phyloP scores from a whole-genome alignment of 2,888 invertebrate genomes.

The Atrina japonica region DNA sequence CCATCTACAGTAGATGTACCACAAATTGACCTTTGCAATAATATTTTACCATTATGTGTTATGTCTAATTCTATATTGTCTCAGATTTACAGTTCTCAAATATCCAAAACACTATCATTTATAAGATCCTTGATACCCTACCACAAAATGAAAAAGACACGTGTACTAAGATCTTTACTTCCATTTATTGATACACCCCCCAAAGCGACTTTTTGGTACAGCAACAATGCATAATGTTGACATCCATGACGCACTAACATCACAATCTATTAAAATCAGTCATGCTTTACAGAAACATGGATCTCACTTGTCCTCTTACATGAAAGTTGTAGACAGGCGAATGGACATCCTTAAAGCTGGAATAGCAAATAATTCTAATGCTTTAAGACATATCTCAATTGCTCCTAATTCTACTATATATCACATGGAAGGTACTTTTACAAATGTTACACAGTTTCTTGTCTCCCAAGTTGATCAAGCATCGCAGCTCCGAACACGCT shows the following conservation, averaged over 20 bases:
- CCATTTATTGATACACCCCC: constrained; percentile 27
- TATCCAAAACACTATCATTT: not conserved
- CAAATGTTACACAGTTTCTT: constrained; percentile 11
- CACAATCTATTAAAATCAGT: constrained; percentile 13
- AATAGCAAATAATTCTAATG: constrained; percentile 37
- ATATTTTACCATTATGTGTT: not conserved
- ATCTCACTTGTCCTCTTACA: constrained; percentile 36
- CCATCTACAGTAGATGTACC: not conserved
- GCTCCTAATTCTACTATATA: constrained; percentile 27
- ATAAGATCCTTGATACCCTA: not conserved
- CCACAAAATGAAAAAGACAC: not conserved
- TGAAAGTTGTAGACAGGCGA: constrained; percentile 24
- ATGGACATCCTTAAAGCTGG: constrained; percentile 39
- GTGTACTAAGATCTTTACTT: constrained; percentile 13
- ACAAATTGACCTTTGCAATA: not conserved
- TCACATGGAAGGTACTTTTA: constrained; percentile 13
- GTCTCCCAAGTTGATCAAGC: constrained; percentile 25
- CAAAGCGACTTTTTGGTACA: constrained; percentile 15
- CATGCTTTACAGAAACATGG: constrained; percentile 34
- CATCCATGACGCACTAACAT: constrained; percentile 22
- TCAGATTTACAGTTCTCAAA: not conserved
- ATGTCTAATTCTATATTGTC: not conserved
- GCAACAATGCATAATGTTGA: constrained; percentile 25
- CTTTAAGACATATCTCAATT: constrained; percentile 23
- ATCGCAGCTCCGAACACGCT: constrained; percentile 10